A percentile compares a stretch with the other conserved stretches of the same genome.
Conservation (phyloP, 2,797 vertebrate species). For the Champsocephalus gunnari region DNA sequence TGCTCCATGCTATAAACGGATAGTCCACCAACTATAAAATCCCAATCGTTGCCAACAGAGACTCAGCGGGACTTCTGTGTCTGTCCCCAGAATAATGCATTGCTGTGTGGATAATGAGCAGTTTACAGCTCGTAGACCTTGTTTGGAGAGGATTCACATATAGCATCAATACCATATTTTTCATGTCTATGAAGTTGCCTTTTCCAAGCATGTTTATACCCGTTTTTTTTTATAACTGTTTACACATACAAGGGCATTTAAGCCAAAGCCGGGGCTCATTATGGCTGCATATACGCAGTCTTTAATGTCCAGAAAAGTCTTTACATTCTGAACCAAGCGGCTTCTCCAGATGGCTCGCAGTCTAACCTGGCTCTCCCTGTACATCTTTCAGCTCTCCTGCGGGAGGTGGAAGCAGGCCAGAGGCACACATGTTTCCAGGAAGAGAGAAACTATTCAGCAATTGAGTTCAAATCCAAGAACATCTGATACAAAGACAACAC, state of each 20-base stretch:
- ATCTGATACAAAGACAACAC: conserved; percentile 20
- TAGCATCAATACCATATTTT: conserved; percentile 5
- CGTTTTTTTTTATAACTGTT: conserved; percentile 30
- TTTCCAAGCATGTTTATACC: conserved; percentile 4
- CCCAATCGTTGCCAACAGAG: conserved; percentile 18
- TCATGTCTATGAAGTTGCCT: conserved; percentile 14
- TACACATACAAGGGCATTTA: conserved; percentile 27
- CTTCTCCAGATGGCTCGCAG: conserved; percentile 71
- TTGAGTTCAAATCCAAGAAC: neutral
- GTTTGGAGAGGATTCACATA: conserved; percentile 21
- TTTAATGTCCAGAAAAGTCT: conserved; percentile 62
- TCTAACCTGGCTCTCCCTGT: conserved; percentile 59
- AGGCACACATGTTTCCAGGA: conserved; percentile 29
- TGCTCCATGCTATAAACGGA: conserved; percentile 3
- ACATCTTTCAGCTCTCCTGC: conserved; percentile 47
- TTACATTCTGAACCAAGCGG: conserved; percentile 40
- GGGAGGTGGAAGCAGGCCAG: conserved; percentile 51
- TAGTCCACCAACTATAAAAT: conserved; percentile 25
- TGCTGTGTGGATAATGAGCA: conserved; percentile 44
- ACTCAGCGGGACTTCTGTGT: conserved; percentile 13
- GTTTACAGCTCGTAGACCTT: conserved; percentile 9
- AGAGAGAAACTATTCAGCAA: conserved; percentile 34
- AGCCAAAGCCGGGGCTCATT: conserved; percentile 26
- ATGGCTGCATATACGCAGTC: conserved; percentile 48
- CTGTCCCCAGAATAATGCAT: conserved; percentile 22